A percentile compares a stretch with the other conserved stretches of the same genome.
phyloP scores from a whole-genome alignment of 53 echinoderm and acorn worm genomes.

The Zoroaster sp. region DNA sequence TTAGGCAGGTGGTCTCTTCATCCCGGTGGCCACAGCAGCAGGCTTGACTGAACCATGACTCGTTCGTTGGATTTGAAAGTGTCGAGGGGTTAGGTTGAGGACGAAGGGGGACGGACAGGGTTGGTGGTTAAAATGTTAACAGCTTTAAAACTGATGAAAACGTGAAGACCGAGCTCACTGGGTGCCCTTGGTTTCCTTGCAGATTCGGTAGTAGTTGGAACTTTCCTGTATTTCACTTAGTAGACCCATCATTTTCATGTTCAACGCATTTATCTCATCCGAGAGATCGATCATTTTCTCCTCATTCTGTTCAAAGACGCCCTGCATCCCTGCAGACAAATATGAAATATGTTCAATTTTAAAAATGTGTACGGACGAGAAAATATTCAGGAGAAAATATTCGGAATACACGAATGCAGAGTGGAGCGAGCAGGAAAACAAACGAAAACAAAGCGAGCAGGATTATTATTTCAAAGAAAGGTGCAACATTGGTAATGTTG shows the following conservation, averaged over 20 bases:
- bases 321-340: constrained; percentile 66
- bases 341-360: background rate
- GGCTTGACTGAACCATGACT: background rate
- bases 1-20: background rate
- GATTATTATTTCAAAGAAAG: too few relatives aligned
- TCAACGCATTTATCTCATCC: constrained; percentile 65
- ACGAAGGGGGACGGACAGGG: background rate
- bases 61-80: background rate
- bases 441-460: too few relatives aligned
- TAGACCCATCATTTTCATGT: constrained; percentile 67
- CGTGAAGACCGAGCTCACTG: background rate
- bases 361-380: background rate
- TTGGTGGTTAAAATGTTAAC: background rate
- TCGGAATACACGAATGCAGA: background rate
- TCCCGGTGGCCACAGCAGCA: background rate
- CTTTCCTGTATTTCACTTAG: constrained; percentile 61
- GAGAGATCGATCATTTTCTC: constrained; percentile 68
- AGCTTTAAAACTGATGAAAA: background rate
- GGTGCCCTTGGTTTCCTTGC: constrained; percentile 5
- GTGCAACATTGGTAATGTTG: too few relatives aligned
- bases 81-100: background rate
- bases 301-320: constrained; percentile 66
- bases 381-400: background rate
- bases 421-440: too few relatives aligned
- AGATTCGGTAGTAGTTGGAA: constrained; percentile 67